Base-by-base conservation (phyloP, 2,113 vertebrate species). In the Aspiorhynchus laticeps region DNA sequence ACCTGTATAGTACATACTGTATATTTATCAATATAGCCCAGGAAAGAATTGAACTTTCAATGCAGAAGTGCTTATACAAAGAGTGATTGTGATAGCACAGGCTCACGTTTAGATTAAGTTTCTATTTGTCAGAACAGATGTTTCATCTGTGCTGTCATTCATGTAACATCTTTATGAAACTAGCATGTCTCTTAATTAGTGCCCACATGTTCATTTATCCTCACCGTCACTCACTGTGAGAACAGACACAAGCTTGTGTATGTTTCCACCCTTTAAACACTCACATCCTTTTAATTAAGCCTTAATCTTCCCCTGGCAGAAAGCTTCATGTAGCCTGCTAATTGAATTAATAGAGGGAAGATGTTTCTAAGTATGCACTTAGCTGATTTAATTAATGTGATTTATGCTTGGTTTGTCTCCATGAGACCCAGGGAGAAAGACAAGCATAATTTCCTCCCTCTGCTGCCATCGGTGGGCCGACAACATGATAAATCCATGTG, bases 211-310 rank as follows among this genome's bases (percentile, higher is more conserved):
- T 98, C 95, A 97, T 98, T 97, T 97, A 96, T 96, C 96, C 96
- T 95, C 96, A 95, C 95, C 96, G 96, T 95, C 93, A 90, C 92
- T 90, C 84, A 84, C 83, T 88, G 89, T 89, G 80, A 87, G 90
- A 93, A 90, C 92, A 92, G 92, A 93, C 93, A 91, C 89, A 88
- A 89, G 89, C 85, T 86, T 92, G 93, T 93, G 89, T 91, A 92
- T 94, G 93, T 94, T 93, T 91, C 94, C 95, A 88, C 88, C 89
- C 91, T 93, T 93, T 91, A 94, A 94, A 92, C 97, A 98, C 98
- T 97, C 97, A 97, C 97, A 97, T 97, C 96, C 97, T 96, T 96
- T 97, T 99, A 99, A 99, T 99, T 99, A 99, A 98, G 96, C 95
- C 96, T 96, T 97, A 97, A 99, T 98, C 97, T 97, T 97, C 96